Evolutionary conservation across 1,140 invertebrate genomes (phyloP), one percentile per base, ranked within the genome.

Genomic region (Atta cephalotes): DNA sequence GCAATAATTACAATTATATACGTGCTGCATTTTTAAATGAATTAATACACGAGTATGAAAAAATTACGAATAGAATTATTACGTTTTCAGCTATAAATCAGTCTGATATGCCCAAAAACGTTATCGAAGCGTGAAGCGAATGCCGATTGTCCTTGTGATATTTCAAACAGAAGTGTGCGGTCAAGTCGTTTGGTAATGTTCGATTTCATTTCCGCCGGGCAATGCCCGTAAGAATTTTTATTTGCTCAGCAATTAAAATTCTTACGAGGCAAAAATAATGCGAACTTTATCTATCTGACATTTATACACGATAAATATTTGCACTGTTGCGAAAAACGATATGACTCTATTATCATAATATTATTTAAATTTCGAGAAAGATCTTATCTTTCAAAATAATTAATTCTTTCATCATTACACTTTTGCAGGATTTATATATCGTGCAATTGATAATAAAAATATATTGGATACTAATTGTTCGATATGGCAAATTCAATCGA

Each of bases 141-240:
- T 82, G 14, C 62, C n/a, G 6, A 80, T 80, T 80, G 62, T 85
- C 74, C 74, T 85, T 79, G 66, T 70, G 82, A 60, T 79, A 76
- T 39, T 76, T 84, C 21, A 45, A 4, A 45, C 56, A 25, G 12
- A 9, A 70, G 31, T 4, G 16, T 12, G 9, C 14, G 21, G 25
- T 31, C 25, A 25, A 12, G 9, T 76, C 21, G n/a, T 70, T 49
- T 45, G 25, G 45, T 77, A 39, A 25, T 18, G 45, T 25, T 51
- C 31, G 16, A 63, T 79, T 85, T 84, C 53, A 1, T 74, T 60
- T 79, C 31, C 74, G 39, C 14, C 12, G 62, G 49, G 18, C 18
- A 79, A 78, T 58, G 31, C 0, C 49, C 63, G 16, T 39, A 63
- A 7, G 70, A 85, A 82, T 58, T 82, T 66, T 79, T 79, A 63